phyloP scores from a whole-genome alignment of 2,888 invertebrate genomes.

The Pimpla rufipes region DNA sequence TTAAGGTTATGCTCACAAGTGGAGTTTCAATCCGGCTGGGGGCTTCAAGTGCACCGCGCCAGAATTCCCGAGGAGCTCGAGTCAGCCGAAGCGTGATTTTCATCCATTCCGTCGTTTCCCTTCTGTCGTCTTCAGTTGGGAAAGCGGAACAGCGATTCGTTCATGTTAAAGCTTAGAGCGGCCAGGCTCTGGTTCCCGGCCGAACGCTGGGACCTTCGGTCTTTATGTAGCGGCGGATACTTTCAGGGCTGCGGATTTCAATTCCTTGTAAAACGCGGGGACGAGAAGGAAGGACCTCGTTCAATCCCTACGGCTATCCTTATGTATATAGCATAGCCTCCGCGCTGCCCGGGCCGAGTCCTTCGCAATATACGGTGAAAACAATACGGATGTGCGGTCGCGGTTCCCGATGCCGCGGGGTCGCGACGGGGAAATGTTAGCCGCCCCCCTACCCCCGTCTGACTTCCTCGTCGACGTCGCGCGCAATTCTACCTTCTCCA shows the following conservation, averaged over 20 bases:
- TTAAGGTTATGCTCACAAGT: neutral
- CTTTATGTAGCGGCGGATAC: constrained; percentile 7
- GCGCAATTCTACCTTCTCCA: constrained; percentile 22
- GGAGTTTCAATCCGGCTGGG: neutral
- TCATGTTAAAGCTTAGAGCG: neutral
- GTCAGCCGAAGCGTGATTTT: constrained; percentile 2
- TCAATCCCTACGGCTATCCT: constrained; percentile 1
- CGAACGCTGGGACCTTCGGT: neutral
- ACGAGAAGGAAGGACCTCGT: constrained; percentile 2
- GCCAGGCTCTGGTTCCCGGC: neutral
- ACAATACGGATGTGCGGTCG: constrained; percentile 22
- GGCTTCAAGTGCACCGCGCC: neutral
- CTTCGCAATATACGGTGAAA: constrained; percentile 55
- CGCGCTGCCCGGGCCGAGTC: neutral
- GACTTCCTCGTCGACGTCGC: constrained; percentile 9
- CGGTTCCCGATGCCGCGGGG: constrained; percentile 2
- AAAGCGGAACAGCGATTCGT: neutral
- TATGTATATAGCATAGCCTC: neutral
- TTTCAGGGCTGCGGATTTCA: constrained; percentile 16
- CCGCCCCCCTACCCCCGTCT: neutral
- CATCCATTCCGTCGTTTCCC: constrained; percentile 7
- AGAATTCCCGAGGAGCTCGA: neutral
- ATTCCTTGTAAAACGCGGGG: constrained; percentile 7
- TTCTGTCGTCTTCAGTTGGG: neutral
- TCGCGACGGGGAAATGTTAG: neutral